Base-by-base conservation (phyloP, 2,888 invertebrate species). In the Cheilosia scutellata region DNA sequence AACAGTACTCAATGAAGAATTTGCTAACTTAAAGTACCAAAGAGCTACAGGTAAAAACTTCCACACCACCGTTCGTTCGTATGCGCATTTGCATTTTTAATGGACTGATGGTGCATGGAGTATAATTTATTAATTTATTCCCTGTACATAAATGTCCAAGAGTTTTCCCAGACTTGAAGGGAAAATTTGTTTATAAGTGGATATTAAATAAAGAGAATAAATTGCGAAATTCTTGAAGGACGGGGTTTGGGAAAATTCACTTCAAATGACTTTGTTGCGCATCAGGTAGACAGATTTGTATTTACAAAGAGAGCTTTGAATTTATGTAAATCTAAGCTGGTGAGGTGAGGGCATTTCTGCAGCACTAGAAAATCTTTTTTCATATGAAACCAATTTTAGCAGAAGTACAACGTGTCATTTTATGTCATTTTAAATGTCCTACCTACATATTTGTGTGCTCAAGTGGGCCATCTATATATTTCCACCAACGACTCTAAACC, bases 21-120 rank as follows among this genome's bases (percentile, higher is more conserved):
- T 58, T 37, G n/a, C 33, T 42, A 20, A 27, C 27, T 53, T 33
- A 42, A 4, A 44, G 51, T 4, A 33, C 5, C 49, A 16, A 49
- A 49, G 11, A 1, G 42, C 40, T 16, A 53, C 62, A 53, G 53
- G 53, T 40, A 44, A 20, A n/a, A 29, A 40, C n/a, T 65, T 65
- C 37, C 51, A 51, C 29, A 16, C 44, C 27, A 6, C 7, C n/a
- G n/a, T 9, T 37, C 9, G 33, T 37, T 13, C 4, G 27, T 27
- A 29, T 51, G 25, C 13, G 51, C 27, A 27, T 51, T 51, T 51
- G 47, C 20, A 20, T 16, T 6, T 27, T 11, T 13, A 13, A 51
- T 25, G 7, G 20, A 9, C 7, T 7, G 25, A 25, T 11, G 25
- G 5, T 27, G 40, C 40, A 42, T 13, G 27, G 20, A 5, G 40